Conservation (phyloP, 2,888 invertebrate species). For the Ennomos quercinarius region DNA sequence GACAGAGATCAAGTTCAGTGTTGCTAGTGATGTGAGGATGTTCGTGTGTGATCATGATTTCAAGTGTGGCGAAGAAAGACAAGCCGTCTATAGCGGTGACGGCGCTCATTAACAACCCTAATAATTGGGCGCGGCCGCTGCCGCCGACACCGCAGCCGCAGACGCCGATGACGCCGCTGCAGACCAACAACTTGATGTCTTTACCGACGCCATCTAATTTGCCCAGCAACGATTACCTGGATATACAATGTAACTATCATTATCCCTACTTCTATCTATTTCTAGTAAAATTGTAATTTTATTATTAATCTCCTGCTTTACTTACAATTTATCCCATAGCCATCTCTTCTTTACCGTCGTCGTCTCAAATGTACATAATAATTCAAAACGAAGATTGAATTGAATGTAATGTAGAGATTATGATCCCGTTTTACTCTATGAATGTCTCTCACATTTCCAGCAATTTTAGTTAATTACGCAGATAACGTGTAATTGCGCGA, state of each 20-base stretch:
- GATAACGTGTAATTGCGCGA: slow-evolving; percentile 51
- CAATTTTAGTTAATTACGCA: slow-evolving; percentile 54
- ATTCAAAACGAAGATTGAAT: neutral
- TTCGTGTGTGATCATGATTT: slow-evolving; percentile 81
- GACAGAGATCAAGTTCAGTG: slow-evolving; percentile 56
- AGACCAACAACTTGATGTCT: slow-evolving; percentile 60
- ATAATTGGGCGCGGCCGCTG: slow-evolving; percentile 84
- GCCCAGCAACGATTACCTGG: slow-evolving; percentile 74
- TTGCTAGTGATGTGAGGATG: slow-evolving; percentile 81
- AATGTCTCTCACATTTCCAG: slow-evolving; percentile 46
- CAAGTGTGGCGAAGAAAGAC: slow-evolving; percentile 92
- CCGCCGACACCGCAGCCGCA: slow-evolving; percentile 59
- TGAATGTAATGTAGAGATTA: slow-evolving; percentile 10
- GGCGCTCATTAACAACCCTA: slow-evolving; percentile 88
- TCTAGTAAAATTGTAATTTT: neutral
- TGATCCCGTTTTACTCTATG: slow-evolving; percentile 28
- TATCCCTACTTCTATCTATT: neutral
- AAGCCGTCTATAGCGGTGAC: slow-evolving; percentile 95
- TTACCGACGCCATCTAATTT: slow-evolving; percentile 63
- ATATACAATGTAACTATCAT: slow-evolving; percentile 80
- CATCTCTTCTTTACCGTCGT: too few species aligned
- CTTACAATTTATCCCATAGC: too few species aligned
- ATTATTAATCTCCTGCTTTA: too few species aligned
- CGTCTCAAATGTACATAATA: neutral
- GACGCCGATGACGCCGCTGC: slow-evolving; percentile 58